Base-by-base conservation (phyloP, 2,113 vertebrate genomes). In the Hemichromis elongatus region DNA sequence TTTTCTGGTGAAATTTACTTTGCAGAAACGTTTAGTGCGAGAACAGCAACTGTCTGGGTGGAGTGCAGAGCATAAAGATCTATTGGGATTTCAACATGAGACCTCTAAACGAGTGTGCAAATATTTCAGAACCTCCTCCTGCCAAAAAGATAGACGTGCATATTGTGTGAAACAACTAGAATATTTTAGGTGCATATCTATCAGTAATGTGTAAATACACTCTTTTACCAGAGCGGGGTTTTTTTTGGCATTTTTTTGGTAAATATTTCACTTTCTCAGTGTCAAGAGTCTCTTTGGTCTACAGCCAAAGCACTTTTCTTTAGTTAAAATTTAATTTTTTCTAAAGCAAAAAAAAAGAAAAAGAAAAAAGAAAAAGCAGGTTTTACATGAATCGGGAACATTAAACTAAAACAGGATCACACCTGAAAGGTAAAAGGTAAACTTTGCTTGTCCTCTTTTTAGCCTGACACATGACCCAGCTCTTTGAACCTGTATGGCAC, bases 401-500 rank as follows among this genome's bases (percentile, higher is more conserved):
- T 52, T 16, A 84, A 78, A 16, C 68, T 7, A 42, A 70, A 70
- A 84, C 10, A 6, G 5, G 13, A 53, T 78, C 18, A 50, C 26
- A 16, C 45, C 42, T 63, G 30, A 59, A 7, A 75, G 42, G 61
- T 55, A 10, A 26, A 12, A n/a, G n/a, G n/a, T n/a, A n/a, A n/a
- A 21, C 4, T 21, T 4, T 78, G 26, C 24, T 10, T 59, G 56
- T 11, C 26, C 47, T 61, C 52, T 5, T 9, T 9, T 9, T 24
- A 16, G 13, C 7, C 7, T 70, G 85, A 18, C 19, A 18, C 24
- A 80, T 50, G 82, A 70, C 45, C 47, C n/a, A n/a, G n/a, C n/a
- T n/a, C 88, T 91, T 73, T 79, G 52, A 83, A 86, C 90, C 18
- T 53, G 24, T 12, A 5, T 6, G 75, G 42, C 54, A 81, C 80